These are phyloP conservation scores for Alca torda DNA, from an alignment of 2,797 vertebrate genomes.

Conservation along the genomic window DNA sequence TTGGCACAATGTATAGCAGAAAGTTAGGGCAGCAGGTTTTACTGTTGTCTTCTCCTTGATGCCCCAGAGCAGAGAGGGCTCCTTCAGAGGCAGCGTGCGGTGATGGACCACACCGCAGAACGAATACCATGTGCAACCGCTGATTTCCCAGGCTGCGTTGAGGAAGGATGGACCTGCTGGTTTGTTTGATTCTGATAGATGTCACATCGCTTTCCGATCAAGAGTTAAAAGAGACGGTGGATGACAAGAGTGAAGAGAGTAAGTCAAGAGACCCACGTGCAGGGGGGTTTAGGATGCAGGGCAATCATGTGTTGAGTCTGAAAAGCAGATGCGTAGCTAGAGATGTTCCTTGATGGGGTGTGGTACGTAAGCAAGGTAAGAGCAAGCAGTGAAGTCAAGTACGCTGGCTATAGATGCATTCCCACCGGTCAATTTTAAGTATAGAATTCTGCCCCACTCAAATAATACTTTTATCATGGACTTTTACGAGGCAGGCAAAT, in stretches of 20 bases:
- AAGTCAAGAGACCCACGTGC: not conserved
- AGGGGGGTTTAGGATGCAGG: too few species aligned
- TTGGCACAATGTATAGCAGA: not conserved
- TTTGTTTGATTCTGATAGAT: not conserved
- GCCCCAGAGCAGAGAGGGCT: not conserved
- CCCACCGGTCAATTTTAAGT: not conserved
- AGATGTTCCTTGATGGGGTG: rapidly evolving
- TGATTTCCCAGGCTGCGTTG: not conserved
- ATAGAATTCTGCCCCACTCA: not conserved
- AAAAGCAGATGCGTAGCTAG: not conserved
- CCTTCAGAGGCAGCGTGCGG: rapidly evolving
- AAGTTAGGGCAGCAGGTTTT: not conserved
- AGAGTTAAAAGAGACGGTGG: not conserved
- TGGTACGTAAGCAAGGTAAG: not conserved
- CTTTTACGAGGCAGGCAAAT: not conserved
- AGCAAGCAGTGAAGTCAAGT: not conserved
- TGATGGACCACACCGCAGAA: rapidly evolving
- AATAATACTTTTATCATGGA: not conserved
- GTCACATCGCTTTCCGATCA: not conserved
- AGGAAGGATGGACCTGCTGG: not conserved
- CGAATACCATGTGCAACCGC: rapidly evolving
- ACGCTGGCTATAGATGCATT: not conserved
- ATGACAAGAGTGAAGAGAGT: not conserved
- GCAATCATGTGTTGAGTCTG: rapidly evolving
- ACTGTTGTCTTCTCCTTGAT: not conserved